Base-by-base conservation (phyloP, 2,113 vertebrate species). In the Aphyosemion australe region DNA sequence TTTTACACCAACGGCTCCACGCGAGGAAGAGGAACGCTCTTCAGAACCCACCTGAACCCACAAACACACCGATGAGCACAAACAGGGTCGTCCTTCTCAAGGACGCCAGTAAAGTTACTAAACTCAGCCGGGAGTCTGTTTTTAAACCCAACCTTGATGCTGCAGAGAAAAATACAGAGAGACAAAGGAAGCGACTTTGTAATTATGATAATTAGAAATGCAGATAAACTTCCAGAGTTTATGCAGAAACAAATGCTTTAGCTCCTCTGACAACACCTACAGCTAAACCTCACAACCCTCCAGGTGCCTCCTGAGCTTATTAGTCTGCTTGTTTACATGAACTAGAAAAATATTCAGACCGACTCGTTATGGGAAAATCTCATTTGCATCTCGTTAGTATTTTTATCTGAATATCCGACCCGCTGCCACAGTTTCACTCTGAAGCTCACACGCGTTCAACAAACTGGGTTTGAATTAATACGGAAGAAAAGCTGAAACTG, bases 301-400 rank as follows among this genome's bases (percentile, higher is more conserved):
- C 12, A 21, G 45, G 51, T 4, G 12, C 61, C 43, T 61, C 51
- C 49, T 69, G n/a, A 64, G 41, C 63, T 65, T n/a, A 31, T 78
- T 72, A 69, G 51, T 53, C 55, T 19, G 19, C 55, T 75, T 43
- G 49, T 69, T 72, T 46, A n/a, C 7, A 13, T n/a, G 53, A 78
- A 73, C 71, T 70, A 26, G 21, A 47, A 39, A 37, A 37, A n/a
- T 26, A 43, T 69, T 49, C 42, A 57, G 42, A 3, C 39, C 34
- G 19, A 47, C 12, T 53, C 61, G 3, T 31, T 31, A 13, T 37
- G n/a, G 9, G 20, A 3, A 6, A 5, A 15, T 9, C 52, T 74
- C 50, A 68, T 78, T 69, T 80, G 58, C 69, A 70, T 77, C 15
- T 63, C 57, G 58, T 82, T 70, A 64, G 45, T 49, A 57, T 67